Base-by-base conservation (phyloP, 2,797 vertebrate species). In the Micromesistius poutassou region DNA sequence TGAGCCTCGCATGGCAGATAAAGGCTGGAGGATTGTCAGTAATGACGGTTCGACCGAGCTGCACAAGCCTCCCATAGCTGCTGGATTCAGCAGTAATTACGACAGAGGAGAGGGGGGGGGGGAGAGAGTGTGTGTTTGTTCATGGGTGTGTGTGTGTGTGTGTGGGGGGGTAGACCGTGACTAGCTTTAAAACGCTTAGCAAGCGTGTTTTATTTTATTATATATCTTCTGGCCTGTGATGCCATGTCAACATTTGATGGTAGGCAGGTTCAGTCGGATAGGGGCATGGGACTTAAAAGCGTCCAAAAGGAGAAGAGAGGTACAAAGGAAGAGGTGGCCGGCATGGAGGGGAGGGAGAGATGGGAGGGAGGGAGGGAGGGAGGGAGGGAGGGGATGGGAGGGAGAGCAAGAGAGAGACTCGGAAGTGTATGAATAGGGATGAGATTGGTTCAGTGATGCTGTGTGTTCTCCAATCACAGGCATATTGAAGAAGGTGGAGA, bases 21-120 rank as follows among this genome's bases (percentile, higher is more conserved):
- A 91, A 92, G 85, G 88, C 87, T 77, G 68, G 30, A 77, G 89
- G 89, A 87, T 85, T 88, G 91, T 91, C 90, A 86, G 89, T 89
- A 92, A 93, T 89, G 90, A 89, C 83, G 80, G 87, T 84, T 88
- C 84, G 79, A 79, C 86, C 83, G 74, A 83, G 66, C 66, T 78
- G 75, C 85, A 72, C 68, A 83, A 85, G 82, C 90, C 91, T 87
- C 87, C 88, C 87, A 82, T 82, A 89, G 91, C 89, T 83, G 83
- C 89, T 89, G 85, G 91, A 89, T 91, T 90, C 85, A 87, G 89
- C 87, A 91, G 89, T 90, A 92, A 94, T 93, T 91, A 92, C 80
- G 71, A 80, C 7, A 62, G 74, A 75, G 83, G 86, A 55, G 50
- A 55, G 71, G 76, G 3, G 85, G 72, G 71, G 75, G 3, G 85